Evolutionary conservation across 2,888 invertebrate genomes (phyloP).

Genomic region (Leptarthrus brevirostris): DNA sequence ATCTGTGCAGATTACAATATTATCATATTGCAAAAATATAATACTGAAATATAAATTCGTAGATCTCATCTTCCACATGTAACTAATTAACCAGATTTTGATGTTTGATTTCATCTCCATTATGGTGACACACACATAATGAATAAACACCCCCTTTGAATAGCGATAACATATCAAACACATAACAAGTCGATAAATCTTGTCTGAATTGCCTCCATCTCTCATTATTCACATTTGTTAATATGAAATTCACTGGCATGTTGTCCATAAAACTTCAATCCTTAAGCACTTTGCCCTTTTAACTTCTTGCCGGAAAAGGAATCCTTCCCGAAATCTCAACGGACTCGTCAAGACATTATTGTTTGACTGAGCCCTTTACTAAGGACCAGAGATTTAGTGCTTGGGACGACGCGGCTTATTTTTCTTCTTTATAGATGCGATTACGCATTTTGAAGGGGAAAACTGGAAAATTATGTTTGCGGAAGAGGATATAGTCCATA

Average conservation of each 20-base stretch:
- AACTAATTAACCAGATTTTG: too few species aligned
- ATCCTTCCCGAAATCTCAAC: constrained; percentile 8
- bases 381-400: constrained; percentile 13
- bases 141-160: too few species aligned
- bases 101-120: too few species aligned
- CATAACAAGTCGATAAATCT: background rate
- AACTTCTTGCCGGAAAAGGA: background rate
- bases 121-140: too few species aligned
- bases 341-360: constrained; percentile 28
- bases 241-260: constrained; percentile 28
- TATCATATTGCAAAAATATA: too few species aligned
- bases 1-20: too few species aligned
- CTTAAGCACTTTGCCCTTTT: constrained; percentile 1
- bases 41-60: too few species aligned
- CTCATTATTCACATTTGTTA: constrained; percentile 20
- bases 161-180: too few species aligned
- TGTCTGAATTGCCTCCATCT: constrained; percentile 6
- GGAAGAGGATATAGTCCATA: constrained; percentile 27
- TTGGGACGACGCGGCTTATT: background rate
- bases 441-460: background rate
- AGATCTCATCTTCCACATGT: too few species aligned
- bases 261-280: constrained; percentile 30
- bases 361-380: background rate
- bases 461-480: constrained; percentile 29
- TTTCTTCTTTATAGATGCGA: background rate